Percentiles rank a stretch among this genome's conserved stretches.
Evolutionary conservation across 2,113 vertebrate genomes (phyloP).

Genomic region (Piaya cayana): DNA sequence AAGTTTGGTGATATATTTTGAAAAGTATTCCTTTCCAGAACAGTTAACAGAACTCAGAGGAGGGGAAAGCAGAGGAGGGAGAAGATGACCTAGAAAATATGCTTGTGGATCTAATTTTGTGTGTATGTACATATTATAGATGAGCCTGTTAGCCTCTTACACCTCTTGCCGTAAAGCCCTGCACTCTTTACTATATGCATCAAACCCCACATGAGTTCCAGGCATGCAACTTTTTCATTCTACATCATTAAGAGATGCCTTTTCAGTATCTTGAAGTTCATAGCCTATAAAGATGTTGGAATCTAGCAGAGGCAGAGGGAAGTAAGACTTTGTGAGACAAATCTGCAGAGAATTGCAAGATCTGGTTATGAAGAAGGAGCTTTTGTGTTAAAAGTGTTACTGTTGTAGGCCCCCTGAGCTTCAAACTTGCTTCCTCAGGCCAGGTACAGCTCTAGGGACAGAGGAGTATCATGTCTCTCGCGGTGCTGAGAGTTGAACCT

Average conservation of each 20-base stretch:
- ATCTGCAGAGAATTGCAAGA: neutral
- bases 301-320: neutral
- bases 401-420: neutral
- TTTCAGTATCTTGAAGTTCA: neutral
- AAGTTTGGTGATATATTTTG: neutral
- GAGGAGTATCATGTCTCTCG: neutral
- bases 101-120: constrained; percentile 19
- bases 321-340: neutral
- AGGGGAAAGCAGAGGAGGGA: constrained; percentile 16
- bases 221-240: neutral
- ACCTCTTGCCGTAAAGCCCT: neutral
- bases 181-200: constrained; percentile 11
- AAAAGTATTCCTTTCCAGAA: constrained; percentile 7
- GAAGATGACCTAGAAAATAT: constrained; percentile 43
- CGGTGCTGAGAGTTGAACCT: neutral
- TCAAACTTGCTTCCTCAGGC: neutral
- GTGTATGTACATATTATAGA: neutral
- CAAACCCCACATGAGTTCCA: neutral
- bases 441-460: neutral
- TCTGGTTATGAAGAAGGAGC: neutral
- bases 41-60: constrained; percentile 31
- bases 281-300: neutral
- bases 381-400: neutral
- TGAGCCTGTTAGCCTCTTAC: neutral
- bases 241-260: neutral